Percentiles rank a stretch among this genome's conserved stretches.
phyloP scores from a whole-genome alignment of 2,888 invertebrate genomes.

The Adineta ricciae region DNA sequence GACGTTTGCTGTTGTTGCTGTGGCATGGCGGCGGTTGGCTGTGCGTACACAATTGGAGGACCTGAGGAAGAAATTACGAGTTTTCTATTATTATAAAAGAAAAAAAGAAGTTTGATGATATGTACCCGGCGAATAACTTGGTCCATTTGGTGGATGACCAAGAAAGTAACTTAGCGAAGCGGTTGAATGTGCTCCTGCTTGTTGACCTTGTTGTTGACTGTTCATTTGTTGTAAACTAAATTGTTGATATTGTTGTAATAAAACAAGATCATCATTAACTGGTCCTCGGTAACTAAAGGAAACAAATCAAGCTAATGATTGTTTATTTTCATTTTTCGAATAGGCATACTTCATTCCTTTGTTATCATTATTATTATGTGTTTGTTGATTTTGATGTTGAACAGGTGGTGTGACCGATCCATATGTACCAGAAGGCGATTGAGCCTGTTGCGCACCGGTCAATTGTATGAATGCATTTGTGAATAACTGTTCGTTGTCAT shows the following conservation, averaged over 20 bases:
- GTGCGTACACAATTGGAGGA: not conserved
- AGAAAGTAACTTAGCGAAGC: not conserved
- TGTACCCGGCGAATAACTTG: not conserved
- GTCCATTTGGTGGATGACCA: not conserved
- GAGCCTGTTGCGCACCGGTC: not conserved
- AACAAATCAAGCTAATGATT: not conserved
- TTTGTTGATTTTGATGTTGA: conserved; percentile 13
- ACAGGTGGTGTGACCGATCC: conserved; percentile 17
- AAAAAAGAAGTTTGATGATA: not conserved
- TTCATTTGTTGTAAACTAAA: not conserved
- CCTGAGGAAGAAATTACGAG: not conserved
- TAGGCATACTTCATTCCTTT: not conserved
- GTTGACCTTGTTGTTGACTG: not conserved
- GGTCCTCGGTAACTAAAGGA: not conserved
- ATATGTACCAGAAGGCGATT: not conserved
- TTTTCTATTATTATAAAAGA: too few species aligned
- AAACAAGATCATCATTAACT: not conserved
- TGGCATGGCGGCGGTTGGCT: not conserved
- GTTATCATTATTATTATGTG: not conserved
- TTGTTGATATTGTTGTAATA: not conserved
- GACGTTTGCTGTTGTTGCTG: not conserved
- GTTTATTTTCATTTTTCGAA: not conserved
- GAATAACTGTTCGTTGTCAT: not conserved
- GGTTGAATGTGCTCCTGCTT: not conserved
- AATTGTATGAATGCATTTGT: not conserved